Evolutionary conservation across 2,113 vertebrate genomes (phyloP).

Genomic region (Dasyprocta punctata): DNA sequence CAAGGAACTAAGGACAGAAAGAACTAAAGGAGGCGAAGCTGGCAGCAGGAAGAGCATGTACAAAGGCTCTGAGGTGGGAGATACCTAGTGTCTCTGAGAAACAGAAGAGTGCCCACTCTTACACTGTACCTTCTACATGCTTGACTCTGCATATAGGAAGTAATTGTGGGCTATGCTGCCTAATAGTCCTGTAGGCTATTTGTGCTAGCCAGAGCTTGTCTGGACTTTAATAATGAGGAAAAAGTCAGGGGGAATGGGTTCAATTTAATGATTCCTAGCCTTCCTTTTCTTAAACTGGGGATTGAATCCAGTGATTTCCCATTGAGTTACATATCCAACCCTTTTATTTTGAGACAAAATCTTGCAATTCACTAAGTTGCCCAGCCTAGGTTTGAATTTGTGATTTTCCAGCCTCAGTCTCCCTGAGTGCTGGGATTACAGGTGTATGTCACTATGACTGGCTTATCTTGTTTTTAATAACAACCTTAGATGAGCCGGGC

Average conservation of each 20-base stretch:
- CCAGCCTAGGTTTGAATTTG: background rate
- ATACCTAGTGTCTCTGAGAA: background rate
- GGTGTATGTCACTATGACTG: background rate
- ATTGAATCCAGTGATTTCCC: background rate
- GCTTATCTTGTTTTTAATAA: background rate
- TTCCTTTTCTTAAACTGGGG: background rate
- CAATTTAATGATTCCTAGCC: background rate
- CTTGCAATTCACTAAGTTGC: background rate
- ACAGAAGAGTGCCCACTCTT: background rate
- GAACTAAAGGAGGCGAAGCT: background rate
- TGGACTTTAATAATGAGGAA: background rate
- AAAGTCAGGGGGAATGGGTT: background rate
- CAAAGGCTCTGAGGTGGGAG: background rate
- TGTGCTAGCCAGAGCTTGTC: background rate
- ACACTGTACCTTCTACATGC: background rate
- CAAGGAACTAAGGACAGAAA: background rate
- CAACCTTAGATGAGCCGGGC: background rate
- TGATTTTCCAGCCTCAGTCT: background rate
- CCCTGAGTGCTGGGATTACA: background rate
- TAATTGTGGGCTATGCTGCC: background rate
- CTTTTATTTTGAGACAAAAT: background rate
- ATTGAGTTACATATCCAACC: background rate
- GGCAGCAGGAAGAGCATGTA: background rate
- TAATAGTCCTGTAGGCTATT: background rate
- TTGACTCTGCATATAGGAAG: background rate